Conservation (phyloP, 2,888 invertebrate genomes). For the Oscheius onirici region DNA sequence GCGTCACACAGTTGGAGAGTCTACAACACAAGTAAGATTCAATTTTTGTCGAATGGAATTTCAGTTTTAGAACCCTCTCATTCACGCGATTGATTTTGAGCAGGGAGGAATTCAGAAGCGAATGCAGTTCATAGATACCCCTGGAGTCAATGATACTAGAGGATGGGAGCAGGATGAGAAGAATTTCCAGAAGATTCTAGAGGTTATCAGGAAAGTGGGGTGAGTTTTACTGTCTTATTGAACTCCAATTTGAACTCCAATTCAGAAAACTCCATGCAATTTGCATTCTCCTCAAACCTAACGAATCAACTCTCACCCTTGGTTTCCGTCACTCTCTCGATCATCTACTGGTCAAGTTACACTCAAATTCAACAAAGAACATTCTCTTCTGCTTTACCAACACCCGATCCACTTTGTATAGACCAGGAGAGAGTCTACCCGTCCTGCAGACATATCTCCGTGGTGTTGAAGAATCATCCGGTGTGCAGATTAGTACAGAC, state of each 20-base stretch:
- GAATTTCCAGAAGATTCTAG: constrained; percentile 1
- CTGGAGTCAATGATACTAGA: constrained; percentile 7
- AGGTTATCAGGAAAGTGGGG: neutral
- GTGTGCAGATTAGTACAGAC: constrained; percentile 12
- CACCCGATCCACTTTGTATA: constrained; percentile 32
- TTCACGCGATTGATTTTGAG: no score
- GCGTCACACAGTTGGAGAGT: no score
- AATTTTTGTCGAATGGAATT: no score
- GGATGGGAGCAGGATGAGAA: constrained; percentile 5
- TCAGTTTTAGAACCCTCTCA: no score
- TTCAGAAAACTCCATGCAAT: constrained; percentile 44
- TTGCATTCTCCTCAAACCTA: constrained; percentile 52
- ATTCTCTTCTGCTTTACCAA: constrained; percentile 63
- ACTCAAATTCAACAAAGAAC: constrained; percentile 50
- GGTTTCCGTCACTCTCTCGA: constrained; percentile 55
- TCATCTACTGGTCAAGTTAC: constrained; percentile 53
- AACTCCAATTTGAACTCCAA: neutral
- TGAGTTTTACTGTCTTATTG: constrained; percentile 1
- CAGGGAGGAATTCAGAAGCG: neutral
- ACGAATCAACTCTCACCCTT: constrained; percentile 37
- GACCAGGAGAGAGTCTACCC: constrained; percentile 31
- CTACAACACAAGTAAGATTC: no score
- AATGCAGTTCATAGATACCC: constrained; percentile 17
- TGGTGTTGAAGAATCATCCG: neutral
- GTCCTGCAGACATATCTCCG: constrained; percentile 16